phyloP scores from a whole-genome alignment of 30 jellyfish, hydroid and myxozoan species.

The Catostylus mosaicus region DNA sequence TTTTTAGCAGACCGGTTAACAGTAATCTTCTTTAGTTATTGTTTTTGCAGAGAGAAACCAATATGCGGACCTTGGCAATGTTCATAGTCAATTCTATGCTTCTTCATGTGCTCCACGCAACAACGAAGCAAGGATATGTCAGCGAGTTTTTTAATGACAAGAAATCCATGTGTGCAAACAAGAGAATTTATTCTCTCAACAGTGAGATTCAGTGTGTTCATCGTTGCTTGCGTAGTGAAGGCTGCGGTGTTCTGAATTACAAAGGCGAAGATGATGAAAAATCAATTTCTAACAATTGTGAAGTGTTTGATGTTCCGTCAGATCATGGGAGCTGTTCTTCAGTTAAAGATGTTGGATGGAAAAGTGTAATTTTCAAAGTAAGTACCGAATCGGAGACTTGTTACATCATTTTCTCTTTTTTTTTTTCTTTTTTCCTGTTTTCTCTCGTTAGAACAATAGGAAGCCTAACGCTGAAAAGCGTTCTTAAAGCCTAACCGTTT shows the following conservation, averaged over 20 bases:
- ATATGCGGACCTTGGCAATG: background rate
- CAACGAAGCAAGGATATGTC: background rate
- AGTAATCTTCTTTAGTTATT: no score
- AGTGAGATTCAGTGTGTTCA: conserved; percentile 10
- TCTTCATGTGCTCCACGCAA: background rate
- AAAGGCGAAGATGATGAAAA: background rate
- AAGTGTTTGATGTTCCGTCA: background rate
- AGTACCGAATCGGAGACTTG: no score
- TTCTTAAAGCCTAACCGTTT: no score
- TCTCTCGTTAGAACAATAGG: no score
- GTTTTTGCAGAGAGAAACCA: background rate
- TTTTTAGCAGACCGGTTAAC: no score
- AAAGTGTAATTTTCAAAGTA: background rate
- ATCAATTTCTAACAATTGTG: background rate
- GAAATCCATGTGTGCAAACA: background rate
- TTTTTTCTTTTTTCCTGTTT: no score
- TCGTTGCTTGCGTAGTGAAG: background rate
- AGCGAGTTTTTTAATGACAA: background rate
- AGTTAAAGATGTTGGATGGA: background rate
- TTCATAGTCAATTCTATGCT: background rate
- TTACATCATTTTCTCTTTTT: no score
- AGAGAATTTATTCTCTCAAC: background rate
- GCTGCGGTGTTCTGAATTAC: background rate
- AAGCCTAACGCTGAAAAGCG: no score
- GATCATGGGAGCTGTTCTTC: conserved; percentile 1